Base-by-base conservation (phyloP, 2,888 invertebrate genomes). In the Zygothrica quintamaculata region DNA sequence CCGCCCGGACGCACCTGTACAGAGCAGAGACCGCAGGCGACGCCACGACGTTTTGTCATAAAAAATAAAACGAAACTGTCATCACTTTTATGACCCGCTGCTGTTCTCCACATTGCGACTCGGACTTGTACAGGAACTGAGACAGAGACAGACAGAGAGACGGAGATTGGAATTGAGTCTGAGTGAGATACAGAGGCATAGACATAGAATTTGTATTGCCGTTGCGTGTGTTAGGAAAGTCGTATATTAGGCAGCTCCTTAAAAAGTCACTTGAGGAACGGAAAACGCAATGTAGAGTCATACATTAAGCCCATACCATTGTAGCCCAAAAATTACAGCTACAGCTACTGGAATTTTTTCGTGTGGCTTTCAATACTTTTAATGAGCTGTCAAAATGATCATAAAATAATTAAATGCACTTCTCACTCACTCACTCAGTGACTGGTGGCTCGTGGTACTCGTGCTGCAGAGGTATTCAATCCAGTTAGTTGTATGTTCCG, bases 401-500 rank as follows among this genome's bases (percentile, higher is more conserved):
- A 87, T 88, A 84, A 86, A 87, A 69, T 81, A 87, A 87, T 88
- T 84, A 88, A 84, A 86, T 71, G 71, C 69, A 74, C 77, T 73
- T 85, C 72, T 62, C 58, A 58, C 66, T 62, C 65, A 55, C 43
- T 48, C 13, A 5, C 39, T 12, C 13, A 40, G n/a, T n/a, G n/a
- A n/a, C n/a, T n/a, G n/a, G n/a, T n/a, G n/a, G n/a, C n/a, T n/a
- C n/a, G n/a, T n/a, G n/a, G n/a, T n/a, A 36, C 40, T n/a, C 47
- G 34, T 16, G 40, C 25, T 46, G 22, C 47, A 51, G 43, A 29
- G 31, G 33, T 36, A 26, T 44, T 50, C 37, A 33, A 46, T 37
- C 11, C 22, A 18, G 50, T 22, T 12, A n/a, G 8, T 29, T 29
- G 9, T n/a, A 51, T 33, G 39, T 33, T 9, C 25, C 40, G 48